Base-by-base conservation (phyloP, 2,888 invertebrate species). In the Epistrophe grossulariae region DNA sequence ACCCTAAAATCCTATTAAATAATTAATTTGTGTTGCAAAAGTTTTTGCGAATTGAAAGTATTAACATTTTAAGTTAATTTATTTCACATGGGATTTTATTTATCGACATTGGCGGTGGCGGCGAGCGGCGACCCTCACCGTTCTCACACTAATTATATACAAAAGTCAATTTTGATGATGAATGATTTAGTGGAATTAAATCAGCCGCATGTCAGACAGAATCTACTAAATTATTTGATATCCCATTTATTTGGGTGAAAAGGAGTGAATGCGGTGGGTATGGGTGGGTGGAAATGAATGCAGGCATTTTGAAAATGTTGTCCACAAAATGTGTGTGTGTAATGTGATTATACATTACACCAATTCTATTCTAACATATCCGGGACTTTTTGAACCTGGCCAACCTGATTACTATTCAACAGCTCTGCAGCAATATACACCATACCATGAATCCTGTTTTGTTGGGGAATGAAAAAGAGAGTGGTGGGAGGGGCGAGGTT, bases 221-320 rank as follows among this genome's bases (percentile, higher is more conserved):
- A 74, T 78, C 73, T 64, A 84, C 76, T 76, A 85, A 85, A 85
- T 85, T 78, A 85, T 85, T 78, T 78, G 77, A 78, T 78, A 70
- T 62, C 31, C 40, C 55, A 68, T 52, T 52, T 48, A 48, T 48
- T 17, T 11, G 17, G n/a, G 2, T 2, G 57, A 2, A 6, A 6
- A 6, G 35, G 35, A 35, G 17, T 4, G 15, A 43, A 1, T 13
- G 17, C 2, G 17, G 10, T 0, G 52, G 48, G 17, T 9, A 24
- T 11, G 19, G 9, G 4, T 10, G 17, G 28, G 55, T 4, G 8
- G 2, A 19, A 24, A 24, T 10, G 15, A 64, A 38, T 48, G 19
- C 17, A 70, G 40, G n/a, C 10, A 28, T 38, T 55, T 66, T 38
- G 31, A 62, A 72, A 73, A 55, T 68, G 38, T 70, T 60, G 19